A percentile compares a stretch with the other conserved stretches of the same genome.
phyloP scores from a whole-genome alignment of 1,140 invertebrate genomes.

The Trinorchestia longiramus region DNA sequence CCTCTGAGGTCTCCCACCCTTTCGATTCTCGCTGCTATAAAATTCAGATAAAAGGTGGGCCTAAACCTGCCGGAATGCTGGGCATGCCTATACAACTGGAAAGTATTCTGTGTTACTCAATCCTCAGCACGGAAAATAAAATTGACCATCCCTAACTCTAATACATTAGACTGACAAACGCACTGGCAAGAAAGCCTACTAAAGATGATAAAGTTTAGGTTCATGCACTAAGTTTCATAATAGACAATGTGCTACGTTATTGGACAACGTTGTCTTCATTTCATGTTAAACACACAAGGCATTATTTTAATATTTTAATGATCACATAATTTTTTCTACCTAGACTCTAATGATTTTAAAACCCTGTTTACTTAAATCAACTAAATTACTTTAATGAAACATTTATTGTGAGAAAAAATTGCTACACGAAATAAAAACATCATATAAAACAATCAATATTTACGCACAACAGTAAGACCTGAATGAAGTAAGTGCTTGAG shows the following conservation, averaged over 20 bases:
- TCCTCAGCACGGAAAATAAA: background rate
- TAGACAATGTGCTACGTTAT: no score
- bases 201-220: background rate
- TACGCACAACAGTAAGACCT: background rate
- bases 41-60: constrained; percentile 30
- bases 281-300: background rate
- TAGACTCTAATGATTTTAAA: background rate
- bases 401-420: background rate
- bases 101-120: constrained; percentile 20
- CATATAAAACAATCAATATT: background rate
- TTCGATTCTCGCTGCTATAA: constrained; percentile 4
- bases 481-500: background rate
- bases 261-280: background rate
- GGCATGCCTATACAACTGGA: background rate
- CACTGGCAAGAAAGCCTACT: background rate
- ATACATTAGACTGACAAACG: background rate
- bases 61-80: constrained; percentile 31
- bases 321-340: background rate
- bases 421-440: background rate
- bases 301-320: background rate
- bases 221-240: background rate
- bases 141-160: background rate
- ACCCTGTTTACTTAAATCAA: background rate
- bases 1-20: background rate
- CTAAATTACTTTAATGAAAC: background rate